phyloP scores from a whole-genome alignment of 2,113 vertebrate genomes.

The Crotophaga sulcirostris region DNA sequence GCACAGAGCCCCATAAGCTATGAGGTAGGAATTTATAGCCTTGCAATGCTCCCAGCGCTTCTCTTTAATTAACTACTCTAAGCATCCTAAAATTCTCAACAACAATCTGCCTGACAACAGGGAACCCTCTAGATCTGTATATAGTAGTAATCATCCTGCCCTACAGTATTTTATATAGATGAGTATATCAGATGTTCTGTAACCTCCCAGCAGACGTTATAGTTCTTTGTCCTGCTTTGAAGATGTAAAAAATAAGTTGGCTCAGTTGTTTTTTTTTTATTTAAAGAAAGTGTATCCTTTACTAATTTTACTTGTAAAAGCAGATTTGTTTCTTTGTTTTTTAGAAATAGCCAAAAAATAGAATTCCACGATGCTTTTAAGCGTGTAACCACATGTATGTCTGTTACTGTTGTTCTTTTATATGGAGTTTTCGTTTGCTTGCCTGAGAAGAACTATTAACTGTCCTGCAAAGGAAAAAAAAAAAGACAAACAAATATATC shows the following conservation, averaged over 20 bases:
- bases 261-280: background rate
- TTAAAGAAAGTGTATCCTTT: background rate
- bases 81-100: slow-evolving; percentile 60
- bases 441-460: background rate
- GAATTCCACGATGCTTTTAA: background rate
- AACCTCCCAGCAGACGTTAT: background rate
- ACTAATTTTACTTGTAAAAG: background rate
- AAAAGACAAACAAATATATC: background rate
- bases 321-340: background rate
- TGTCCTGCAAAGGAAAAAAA: background rate
- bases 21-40: slow-evolving; percentile 63
- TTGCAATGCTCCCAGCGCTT: slow-evolving; percentile 12
- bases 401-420: background rate
- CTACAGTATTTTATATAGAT: background rate
- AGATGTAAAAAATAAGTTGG: background rate
- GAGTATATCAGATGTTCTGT: background rate
- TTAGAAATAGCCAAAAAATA: background rate
- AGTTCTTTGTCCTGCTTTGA: background rate
- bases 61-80: slow-evolving; percentile 66
- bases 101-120: slow-evolving; percentile 66
- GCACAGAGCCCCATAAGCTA: slow-evolving; percentile 40
- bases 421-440: background rate
- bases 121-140: slow-evolving; percentile 25
- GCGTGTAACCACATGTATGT: background rate
- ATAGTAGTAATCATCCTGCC: slow-evolving; percentile 3